Base-by-base conservation (phyloP, 53 echinoderm and acorn worm species). In the Patiria pectinifera region DNA sequence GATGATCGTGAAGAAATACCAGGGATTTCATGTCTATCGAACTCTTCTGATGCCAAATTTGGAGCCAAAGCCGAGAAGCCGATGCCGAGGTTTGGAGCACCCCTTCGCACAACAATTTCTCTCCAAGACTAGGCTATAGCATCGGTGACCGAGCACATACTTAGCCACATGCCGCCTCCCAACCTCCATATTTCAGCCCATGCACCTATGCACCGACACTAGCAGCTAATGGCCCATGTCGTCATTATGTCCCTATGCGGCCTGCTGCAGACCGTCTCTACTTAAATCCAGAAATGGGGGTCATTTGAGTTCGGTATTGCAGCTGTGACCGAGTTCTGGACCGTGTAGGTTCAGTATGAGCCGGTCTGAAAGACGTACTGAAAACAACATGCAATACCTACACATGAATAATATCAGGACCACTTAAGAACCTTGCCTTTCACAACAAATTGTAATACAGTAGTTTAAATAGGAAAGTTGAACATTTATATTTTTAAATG, bases 271-370 rank as follows among this genome's bases (percentile, higher is more conserved):
- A 70, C 14, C 14, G 70, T 70, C 70, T 18, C 70, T 18, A 15
- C 19, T 70, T 70, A 4, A 77, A 26, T 0, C 10, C 77, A 11
- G 21, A 9, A 15, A 45, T 15, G 15, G 24, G 79, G 79, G 79
- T 79, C 79, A 79, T 47, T 79, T 79, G 79, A 79, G 79, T 79
- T 79, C 13, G 48, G 4, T 19, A 18, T 47, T 46, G 79, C 79
- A 46, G 79, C 45, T 79, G 45, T 16, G 79, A 79, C 79, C 19
- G 13, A 74, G 24, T 10, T 74, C 4, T 23, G 23, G 11, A 10
- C 24, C 74, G 74, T 74, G 74, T 4, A 74, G 24, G 10, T 24
- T 74, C 10, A 23, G 21, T 69, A 74, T 24, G 24, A 74, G 13
- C 24, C 18, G 0, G 74, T 21, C 66, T 66, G 15, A 66, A 16